A percentile compares a stretch with the other conserved stretches of the same genome.
These are phyloP conservation scores for Heterotis niloticus DNA, from an alignment of 2,113 vertebrate species.

Conservation along the genomic window DNA sequence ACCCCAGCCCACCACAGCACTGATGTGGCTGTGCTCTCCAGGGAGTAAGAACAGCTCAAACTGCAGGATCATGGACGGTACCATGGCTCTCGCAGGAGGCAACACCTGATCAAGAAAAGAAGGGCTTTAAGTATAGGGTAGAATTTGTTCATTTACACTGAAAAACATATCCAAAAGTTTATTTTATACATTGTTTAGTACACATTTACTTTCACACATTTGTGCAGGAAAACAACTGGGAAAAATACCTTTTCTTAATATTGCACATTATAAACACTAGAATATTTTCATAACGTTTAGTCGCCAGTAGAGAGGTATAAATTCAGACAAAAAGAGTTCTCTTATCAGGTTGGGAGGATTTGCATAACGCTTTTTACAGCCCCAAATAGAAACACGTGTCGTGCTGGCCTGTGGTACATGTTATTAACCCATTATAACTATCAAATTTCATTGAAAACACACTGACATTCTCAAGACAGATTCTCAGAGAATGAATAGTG, in stretches of 20 bases:
- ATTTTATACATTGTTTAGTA: background rate
- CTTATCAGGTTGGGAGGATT: background rate
- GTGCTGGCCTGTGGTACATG: slow-evolving; percentile 65
- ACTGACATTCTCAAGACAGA: slow-evolving; percentile 72
- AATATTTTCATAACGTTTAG: slow-evolving; percentile 58
- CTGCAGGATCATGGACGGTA: slow-evolving; percentile 71
- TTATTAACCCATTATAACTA: slow-evolving; percentile 73
- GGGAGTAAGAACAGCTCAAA: slow-evolving; percentile 74
- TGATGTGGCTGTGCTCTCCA: slow-evolving; percentile 51
- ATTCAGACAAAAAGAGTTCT: slow-evolving; percentile 18
- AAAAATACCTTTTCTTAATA: slow-evolving; percentile 63
- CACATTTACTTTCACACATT: background rate
- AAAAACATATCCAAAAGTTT: too few species aligned
- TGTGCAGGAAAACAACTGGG: slow-evolving; percentile 44
- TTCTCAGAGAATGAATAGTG: slow-evolving; percentile 50
- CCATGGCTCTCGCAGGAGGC: slow-evolving; percentile 64
- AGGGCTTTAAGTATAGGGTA: background rate
- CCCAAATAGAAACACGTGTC: slow-evolving; percentile 68
- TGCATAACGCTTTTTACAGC: slow-evolving; percentile 12
- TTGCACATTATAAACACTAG: slow-evolving; percentile 60
- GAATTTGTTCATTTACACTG: background rate
- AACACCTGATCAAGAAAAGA: slow-evolving; percentile 60
- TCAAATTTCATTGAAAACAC: slow-evolving; percentile 78
- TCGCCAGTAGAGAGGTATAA: slow-evolving; percentile 53
- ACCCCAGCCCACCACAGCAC: slow-evolving; percentile 73